Base-by-base conservation (phyloP, 2,113 vertebrate genomes). In the Plecotus auritus region DNA sequence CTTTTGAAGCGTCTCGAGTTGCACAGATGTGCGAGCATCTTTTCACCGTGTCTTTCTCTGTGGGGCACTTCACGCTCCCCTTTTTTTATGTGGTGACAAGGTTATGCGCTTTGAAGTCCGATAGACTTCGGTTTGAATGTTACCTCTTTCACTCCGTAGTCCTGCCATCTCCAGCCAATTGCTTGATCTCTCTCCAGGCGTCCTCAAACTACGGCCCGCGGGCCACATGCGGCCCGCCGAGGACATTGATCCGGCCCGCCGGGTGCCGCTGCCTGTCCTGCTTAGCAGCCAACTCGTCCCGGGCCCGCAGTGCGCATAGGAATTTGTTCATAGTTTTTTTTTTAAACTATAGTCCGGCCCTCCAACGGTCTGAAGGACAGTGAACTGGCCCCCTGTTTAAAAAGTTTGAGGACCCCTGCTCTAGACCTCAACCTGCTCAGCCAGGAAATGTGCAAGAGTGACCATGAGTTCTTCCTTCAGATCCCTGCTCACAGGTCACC, bases 1-100 rank as follows among this genome's bases (percentile, higher is more conserved):
- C 84, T 88, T 94, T 93, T 72, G 42, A 90, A 91, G 81, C 85
- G 76, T 97, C 4, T 73, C 85, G 97, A 88, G 88, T 96, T 97
- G 94, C 88, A 56, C 84, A 78, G 93, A 84, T 87, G 94, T 90
- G 92, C 97, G 88, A 92, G 92, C 95, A 92, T 95, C 84, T 93
- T 96, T 32, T 42, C 56, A 45, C 42, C 26, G 30, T 85, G 37
- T 80, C 61, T 64, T 94, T 92, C 82, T 67, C 40, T 28, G 32
- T 72, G 88, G 92, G 84, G 87, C 64, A 54, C n/a, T 73, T 95
- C 86, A 80, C 17, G 4, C 42, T 88, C 4, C 9, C 13, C 22
- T 61, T 87, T 81, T 81, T 70, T 73, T 40, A 69, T 61, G 40
- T 92, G 12, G 0, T 78, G 76, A 51, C 56, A 93, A 80, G 61